Base-by-base conservation (phyloP, 2,113 vertebrate species). In the Hoplias malabaricus region DNA sequence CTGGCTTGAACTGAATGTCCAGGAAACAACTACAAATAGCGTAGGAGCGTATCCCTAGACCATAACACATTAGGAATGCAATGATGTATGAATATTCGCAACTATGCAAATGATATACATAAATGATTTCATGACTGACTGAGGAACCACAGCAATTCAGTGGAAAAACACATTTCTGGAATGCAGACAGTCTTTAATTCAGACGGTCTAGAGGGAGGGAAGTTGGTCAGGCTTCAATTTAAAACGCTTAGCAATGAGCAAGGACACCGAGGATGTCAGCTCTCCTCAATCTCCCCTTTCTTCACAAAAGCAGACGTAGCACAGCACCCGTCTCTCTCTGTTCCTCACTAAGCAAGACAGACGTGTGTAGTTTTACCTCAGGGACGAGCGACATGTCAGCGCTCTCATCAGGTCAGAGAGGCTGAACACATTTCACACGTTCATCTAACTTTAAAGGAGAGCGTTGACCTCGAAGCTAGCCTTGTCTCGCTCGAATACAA, bases 361-460 rank as follows among this genome's bases (percentile, higher is more conserved):
- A 33, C 70, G 46, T 19, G 14, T 31, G 56, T 33, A 36, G 19
- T 59, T 59, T 73, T 73, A 73, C 34, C 38, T 61, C 56, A 4
- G 38, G 54, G 25, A 31, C 16, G 2, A n/a, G 50, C 4, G 40
- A 31, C 54, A 43, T 29, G 25, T 43, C 12, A 61, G 7, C 38
- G 40, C 70, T 13, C 16, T 42, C 54, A 19, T 33, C 70, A 61
- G 54, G 54, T 73, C 53, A 59, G 33, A 57, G 0, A 2, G 1
- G n/a, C 27, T 11, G 29, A 73, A 27, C 40, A 62, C 1, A 36
- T 78, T 25, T 56, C 33, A 42, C 31, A 56, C 25, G 34, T 56
- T 67, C 57, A 62, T 62, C 53, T 34, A 33, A 50, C n/a, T 61
- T 61, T 62, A 34, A 23, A 59, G 27, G 62, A 56, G 25, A 40